These are phyloP conservation scores for Hyla sarda DNA, from an alignment of 2,113 vertebrate species.

Conservation along the genomic window DNA sequence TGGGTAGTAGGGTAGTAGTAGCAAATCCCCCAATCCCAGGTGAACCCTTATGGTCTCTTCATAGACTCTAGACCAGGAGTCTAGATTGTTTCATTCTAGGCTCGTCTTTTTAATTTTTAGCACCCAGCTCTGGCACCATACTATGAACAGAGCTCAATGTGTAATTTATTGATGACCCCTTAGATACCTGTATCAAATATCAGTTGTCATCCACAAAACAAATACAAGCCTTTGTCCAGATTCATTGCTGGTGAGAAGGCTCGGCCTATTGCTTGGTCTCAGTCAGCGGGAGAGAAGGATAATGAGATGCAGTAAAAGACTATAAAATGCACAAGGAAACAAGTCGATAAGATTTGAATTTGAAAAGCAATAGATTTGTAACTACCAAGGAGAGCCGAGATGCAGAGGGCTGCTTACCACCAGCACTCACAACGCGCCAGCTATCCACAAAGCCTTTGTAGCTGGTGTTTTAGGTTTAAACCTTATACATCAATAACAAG, in stretches of 20 bases:
- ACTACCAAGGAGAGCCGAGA: background rate
- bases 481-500: conserved; percentile 24
- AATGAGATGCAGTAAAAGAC: background rate
- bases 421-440: background rate
- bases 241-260: background rate
- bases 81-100: no score
- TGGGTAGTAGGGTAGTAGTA: no score
- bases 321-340: background rate
- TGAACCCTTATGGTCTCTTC: no score
- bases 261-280: background rate
- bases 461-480: background rate
- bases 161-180: no score
- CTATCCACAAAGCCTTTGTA: conserved; percentile 25
- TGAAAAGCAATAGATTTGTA: conserved; percentile 40
- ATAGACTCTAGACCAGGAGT: no score
- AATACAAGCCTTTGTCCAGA: background rate
- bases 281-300: conserved; percentile 5
- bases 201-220: no score
- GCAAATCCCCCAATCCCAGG: no score
- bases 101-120: no score
- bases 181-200: background rate
- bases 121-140: no score
- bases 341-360: conserved; percentile 45
- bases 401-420: background rate
- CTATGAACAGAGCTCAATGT: no score